Evolutionary conservation across 2,113 vertebrate genomes (phyloP).

Genomic region (Heterotilapia buettikoferi): DNA sequence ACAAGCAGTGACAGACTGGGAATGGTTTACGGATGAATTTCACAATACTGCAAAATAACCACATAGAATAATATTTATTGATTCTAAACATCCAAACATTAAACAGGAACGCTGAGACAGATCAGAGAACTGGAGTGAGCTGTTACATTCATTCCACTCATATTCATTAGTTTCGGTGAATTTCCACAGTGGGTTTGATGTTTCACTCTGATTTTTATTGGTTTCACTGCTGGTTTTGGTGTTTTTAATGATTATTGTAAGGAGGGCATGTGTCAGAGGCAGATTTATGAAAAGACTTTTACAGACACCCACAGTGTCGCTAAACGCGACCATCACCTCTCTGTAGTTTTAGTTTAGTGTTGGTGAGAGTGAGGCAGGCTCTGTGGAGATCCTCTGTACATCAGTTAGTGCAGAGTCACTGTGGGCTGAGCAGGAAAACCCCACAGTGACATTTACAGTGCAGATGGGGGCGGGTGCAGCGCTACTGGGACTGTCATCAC

Average conservation of each 20-base stretch:
- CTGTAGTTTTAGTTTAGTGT: neutral
- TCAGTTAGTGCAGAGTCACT: neutral
- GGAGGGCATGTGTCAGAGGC: neutral
- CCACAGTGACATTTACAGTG: neutral
- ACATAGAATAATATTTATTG: neutral
- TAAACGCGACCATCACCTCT: neutral
- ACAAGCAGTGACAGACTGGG: neutral
- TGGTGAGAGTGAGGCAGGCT: neutral
- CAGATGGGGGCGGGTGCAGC: neutral
- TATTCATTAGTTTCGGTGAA: neutral
- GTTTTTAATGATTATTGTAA: neutral
- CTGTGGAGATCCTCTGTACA: neutral
- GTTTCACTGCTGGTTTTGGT: neutral
- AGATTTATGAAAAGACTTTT: neutral
- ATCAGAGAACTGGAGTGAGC: neutral
- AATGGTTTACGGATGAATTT: neutral
- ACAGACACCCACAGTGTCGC: neutral
- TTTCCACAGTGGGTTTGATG: neutral
- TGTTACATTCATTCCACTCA: neutral
- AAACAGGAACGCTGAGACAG: neutral
- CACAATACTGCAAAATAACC: neutral
- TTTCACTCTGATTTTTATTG: neutral
- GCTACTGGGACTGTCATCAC: neutral
- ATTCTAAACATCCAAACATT: neutral
- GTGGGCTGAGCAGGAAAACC: neutral